These are phyloP conservation scores for Notodonta ziczac DNA, from an alignment of 2,888 invertebrate genomes.

Conservation along the genomic window DNA sequence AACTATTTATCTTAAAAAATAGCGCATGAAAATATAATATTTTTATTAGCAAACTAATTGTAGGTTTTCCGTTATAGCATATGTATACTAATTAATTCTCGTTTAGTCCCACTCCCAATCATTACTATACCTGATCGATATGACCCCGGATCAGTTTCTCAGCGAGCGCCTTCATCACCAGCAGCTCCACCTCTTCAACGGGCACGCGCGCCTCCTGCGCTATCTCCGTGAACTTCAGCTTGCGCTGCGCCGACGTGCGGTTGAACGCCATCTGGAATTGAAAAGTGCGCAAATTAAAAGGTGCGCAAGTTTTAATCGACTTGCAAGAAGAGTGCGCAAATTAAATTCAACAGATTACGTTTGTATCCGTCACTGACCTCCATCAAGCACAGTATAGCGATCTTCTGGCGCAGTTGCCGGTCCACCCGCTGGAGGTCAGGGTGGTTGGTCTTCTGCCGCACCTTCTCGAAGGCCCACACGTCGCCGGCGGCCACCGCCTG, in stretches of 20 bases:
- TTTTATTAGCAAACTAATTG: too few relatives aligned
- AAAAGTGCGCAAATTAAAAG: neutral
- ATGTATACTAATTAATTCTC: too few relatives aligned
- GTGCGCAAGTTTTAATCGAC: neutral
- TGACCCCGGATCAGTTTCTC: constrained; percentile 96
- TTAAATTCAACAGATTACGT: too few relatives aligned
- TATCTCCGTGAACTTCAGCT: constrained; percentile 95
- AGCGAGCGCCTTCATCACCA: constrained; percentile 99
- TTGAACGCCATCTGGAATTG: constrained; percentile 95
- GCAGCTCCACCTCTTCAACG: constrained; percentile 93
- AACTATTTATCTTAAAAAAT: too few relatives aligned
- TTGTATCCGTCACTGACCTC: constrained; percentile 83
- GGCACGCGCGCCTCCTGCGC: constrained; percentile 93
- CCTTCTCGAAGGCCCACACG: constrained; percentile 84
- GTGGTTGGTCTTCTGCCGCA: constrained; percentile 88
- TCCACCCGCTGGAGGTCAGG: constrained; percentile 94
- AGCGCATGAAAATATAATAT: too few relatives aligned
- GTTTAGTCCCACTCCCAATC: too few relatives aligned
- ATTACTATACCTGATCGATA: constrained; percentile 92
- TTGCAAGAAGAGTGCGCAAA: too few relatives aligned
- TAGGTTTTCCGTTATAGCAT: neutral
- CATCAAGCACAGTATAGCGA: constrained; percentile 97
- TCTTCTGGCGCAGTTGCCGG: constrained; percentile 93
- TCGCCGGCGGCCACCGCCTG: constrained; percentile 95
- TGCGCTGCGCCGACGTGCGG: constrained; percentile 93